These are phyloP conservation scores for Hapalemur alaotrensis DNA, from an alignment of 2,797 vertebrate genomes.

Conservation along the genomic window DNA sequence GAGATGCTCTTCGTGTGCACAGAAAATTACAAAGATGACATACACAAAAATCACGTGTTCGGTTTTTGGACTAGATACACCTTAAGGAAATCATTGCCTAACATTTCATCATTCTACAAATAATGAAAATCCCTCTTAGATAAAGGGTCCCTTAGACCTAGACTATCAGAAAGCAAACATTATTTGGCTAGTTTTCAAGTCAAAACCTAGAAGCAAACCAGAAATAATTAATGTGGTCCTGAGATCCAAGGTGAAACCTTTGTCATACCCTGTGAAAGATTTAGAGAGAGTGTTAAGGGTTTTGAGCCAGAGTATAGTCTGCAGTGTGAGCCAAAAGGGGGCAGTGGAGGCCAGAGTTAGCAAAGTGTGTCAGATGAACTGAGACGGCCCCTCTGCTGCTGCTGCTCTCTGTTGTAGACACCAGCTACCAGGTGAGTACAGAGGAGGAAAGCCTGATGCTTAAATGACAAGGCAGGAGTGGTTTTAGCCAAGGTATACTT, in stretches of 20 bases:
- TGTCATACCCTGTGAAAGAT: not conserved
- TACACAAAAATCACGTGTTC: not conserved
- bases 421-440: not conserved
- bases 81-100: not conserved
- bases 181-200: not conserved
- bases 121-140: not conserved
- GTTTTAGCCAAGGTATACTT: constrained; percentile 13
- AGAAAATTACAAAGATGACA: not conserved
- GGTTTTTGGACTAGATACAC: not conserved
- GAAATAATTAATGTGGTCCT: not conserved
- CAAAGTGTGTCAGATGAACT: not conserved
- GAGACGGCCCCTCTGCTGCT: no score
- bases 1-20: not conserved
- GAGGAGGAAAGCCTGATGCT: not conserved
- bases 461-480: constrained; percentile 44
- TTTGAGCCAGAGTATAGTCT: not conserved
- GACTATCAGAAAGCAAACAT: not conserved
- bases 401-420: not conserved
- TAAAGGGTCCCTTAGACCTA: not conserved
- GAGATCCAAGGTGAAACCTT: not conserved
- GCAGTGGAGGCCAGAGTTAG: not conserved
- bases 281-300: not conserved
- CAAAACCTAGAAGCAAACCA: not conserved
- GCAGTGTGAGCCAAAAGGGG: not conserved
- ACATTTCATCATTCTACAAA: not conserved